Evolutionary conservation across 2,113 vertebrate genomes (phyloP).

Genomic region (Andinoacara biseriatus): DNA sequence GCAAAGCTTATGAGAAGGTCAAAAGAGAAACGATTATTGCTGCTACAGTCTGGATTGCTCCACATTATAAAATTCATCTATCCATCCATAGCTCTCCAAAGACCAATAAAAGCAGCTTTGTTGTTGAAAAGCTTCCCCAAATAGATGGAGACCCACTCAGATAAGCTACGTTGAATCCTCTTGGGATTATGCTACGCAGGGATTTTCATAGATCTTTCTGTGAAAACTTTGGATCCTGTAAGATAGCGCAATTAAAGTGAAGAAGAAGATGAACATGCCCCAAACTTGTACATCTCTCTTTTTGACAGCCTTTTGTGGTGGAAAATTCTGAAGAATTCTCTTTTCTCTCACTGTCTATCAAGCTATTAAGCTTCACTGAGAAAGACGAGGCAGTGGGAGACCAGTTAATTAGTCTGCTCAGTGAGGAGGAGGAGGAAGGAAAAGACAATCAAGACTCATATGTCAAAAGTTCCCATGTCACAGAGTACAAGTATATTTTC

Average conservation of each 20-base stretch:
- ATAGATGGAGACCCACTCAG: background rate
- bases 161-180: background rate
- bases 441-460: conserved; percentile 16
- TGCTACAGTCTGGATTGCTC: background rate
- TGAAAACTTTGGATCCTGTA: conserved; percentile 8
- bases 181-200: background rate
- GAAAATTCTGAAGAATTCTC: conserved; percentile 22
- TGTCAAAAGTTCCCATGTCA: conserved; percentile 52
- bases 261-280: background rate
- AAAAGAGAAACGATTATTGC: conserved; percentile 10
- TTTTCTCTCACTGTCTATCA: conserved; percentile 45
- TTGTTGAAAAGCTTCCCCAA: background rate
- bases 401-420: conserved; percentile 55
- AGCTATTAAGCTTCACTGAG: conserved; percentile 31
- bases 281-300: background rate
- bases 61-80: conserved; percentile 10
- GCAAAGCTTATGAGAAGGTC: conserved; percentile 7
- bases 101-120: conserved; percentile 21
- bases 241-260: conserved; percentile 43
- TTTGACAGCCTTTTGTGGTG: conserved; percentile 55
- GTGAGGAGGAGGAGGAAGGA: conserved; percentile 16
- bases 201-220: conserved; percentile 11
- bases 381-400: conserved; percentile 27
- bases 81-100: background rate
- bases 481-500: conserved; percentile 17